Evolutionary conservation across 2,113 vertebrate species (phyloP).

Genomic region (Artemisiospiza belli): DNA sequence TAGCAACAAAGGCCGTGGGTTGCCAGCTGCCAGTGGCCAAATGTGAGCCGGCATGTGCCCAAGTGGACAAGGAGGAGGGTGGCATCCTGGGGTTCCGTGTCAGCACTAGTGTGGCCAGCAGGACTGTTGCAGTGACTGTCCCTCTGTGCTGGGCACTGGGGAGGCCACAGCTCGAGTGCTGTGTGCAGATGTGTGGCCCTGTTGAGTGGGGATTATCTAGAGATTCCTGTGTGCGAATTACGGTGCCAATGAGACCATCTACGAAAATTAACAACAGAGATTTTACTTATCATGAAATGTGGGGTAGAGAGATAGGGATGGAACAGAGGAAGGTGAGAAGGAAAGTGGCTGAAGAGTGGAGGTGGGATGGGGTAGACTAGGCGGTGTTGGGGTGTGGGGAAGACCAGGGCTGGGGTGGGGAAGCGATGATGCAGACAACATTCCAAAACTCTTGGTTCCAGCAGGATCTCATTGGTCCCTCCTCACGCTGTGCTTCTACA

Average conservation of each 20-base stretch:
- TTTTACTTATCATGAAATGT: neutral
- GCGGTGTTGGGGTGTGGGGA: too few species aligned
- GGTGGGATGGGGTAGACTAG: neutral
- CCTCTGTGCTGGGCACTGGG: neutral
- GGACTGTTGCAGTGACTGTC: neutral
- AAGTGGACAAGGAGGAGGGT: neutral
- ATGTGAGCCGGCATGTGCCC: neutral
- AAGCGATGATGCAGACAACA: neutral
- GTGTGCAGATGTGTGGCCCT: neutral
- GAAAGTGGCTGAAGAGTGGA: neutral
- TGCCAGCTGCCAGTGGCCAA: too few species aligned
- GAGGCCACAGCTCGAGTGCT: neutral
- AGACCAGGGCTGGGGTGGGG: neutral
- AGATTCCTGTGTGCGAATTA: neutral
- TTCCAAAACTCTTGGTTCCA: neutral
- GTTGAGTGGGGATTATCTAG: rapidly evolving
- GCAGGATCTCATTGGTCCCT: too few species aligned
- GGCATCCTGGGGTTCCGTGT: neutral
- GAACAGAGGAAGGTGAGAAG: neutral
- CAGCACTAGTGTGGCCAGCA: neutral
- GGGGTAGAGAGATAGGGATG: neutral
- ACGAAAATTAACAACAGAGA: neutral
- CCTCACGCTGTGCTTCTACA: neutral
- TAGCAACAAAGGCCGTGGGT: neutral
- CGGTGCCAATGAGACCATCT: neutral